Percentiles rank a stretch among this genome's conserved stretches.
These are phyloP conservation scores for Danio rerio DNA, from an alignment of 2,113 vertebrate species.

Conservation along the genomic window DNA sequence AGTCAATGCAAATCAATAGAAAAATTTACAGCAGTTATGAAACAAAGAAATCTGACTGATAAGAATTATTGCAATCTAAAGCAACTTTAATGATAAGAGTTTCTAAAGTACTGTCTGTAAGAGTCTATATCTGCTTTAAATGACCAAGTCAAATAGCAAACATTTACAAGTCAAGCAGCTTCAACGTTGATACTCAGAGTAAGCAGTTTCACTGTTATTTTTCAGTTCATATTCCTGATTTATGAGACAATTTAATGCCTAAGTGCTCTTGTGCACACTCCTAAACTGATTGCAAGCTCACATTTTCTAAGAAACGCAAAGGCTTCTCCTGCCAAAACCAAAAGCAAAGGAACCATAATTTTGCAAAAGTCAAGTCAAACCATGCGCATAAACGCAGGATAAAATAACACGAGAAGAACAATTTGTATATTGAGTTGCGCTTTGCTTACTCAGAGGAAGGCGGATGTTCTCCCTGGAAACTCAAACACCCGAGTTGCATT, in stretches of 20 bases:
- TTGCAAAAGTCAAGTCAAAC: background rate
- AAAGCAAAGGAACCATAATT: constrained; percentile 8
- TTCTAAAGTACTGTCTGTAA: too few relatives aligned
- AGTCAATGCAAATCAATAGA: too few relatives aligned
- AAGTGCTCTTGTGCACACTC: background rate
- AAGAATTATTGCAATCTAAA: too few relatives aligned
- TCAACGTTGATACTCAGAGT: background rate
- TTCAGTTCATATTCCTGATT: background rate
- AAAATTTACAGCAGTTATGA: too few relatives aligned
- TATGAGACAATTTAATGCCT: background rate
- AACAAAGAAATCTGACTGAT: too few relatives aligned
- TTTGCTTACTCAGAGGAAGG: constrained; percentile 27
- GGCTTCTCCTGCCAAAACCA: constrained; percentile 7
- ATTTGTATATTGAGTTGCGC: constrained; percentile 11
- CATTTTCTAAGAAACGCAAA: background rate
- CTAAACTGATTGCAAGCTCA: constrained; percentile 3
- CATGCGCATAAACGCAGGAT: background rate
- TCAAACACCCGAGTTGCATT: constrained; percentile 32
- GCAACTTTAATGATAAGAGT: too few relatives aligned
- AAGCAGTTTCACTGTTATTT: background rate
- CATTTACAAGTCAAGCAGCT: too few relatives aligned
- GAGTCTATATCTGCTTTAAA: background rate
- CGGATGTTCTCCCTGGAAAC: constrained; percentile 18
- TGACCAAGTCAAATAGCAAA: too few relatives aligned
- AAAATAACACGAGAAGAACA: background rate